Percentiles rank a stretch among this genome's conserved stretches.
Conservation (phyloP, 2,888 invertebrate species). For the Aporophyla lueneburgensis region DNA sequence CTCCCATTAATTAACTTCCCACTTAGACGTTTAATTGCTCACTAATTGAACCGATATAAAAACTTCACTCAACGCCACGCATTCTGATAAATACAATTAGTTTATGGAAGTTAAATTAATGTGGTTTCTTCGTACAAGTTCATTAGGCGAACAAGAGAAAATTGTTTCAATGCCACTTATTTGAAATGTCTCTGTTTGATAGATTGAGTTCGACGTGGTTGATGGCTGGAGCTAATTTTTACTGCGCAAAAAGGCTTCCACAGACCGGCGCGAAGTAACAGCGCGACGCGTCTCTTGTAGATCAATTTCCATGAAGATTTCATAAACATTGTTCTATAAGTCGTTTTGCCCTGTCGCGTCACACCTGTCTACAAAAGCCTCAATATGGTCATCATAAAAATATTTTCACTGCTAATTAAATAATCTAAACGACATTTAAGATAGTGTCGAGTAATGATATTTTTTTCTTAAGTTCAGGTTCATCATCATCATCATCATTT, state of each 20-base stretch:
- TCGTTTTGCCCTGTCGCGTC: too few relatives aligned
- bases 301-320: too few relatives aligned
- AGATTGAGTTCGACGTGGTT: constrained; percentile 6
- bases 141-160: constrained; percentile 39
- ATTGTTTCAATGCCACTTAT: constrained; percentile 30
- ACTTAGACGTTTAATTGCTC: constrained; percentile 68
- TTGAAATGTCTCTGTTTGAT: constrained; percentile 24
- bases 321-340: too few relatives aligned
- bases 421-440: not conserved
- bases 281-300: too few relatives aligned
- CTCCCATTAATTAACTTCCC: constrained; percentile 60
- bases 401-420: not conserved
- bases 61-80: constrained; percentile 64
- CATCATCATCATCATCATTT: too few relatives aligned
- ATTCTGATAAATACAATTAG: constrained; percentile 67
- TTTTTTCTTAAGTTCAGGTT: too few relatives aligned
- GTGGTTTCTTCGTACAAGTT: constrained; percentile 48
- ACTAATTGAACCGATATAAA: constrained; percentile 70
- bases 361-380: too few relatives aligned
- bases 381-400: not conserved
- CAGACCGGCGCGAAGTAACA: too few relatives aligned
- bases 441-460: not conserved
- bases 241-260: not conserved
- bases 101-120: constrained; percentile 66
- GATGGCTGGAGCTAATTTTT: constrained; percentile 2